Conservation (phyloP, 2,113 vertebrate genomes). For the Cinclus cinclus region DNA sequence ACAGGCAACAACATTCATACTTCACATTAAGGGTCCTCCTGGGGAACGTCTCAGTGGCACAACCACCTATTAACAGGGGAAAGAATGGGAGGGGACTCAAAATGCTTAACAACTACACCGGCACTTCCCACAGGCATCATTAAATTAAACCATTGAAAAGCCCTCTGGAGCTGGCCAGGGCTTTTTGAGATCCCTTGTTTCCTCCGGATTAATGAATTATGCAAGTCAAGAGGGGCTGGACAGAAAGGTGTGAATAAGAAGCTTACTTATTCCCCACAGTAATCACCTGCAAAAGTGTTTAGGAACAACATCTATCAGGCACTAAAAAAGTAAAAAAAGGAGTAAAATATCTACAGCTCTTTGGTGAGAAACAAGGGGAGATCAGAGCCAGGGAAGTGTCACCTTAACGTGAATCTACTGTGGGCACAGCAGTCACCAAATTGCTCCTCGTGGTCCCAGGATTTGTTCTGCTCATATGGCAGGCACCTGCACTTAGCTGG, state of each 20-base stretch:
- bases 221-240: constrained; percentile 24
- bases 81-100: constrained; percentile 18
- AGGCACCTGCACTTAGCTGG: constrained; percentile 43
- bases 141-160: constrained; percentile 15
- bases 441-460: not conserved
- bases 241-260: constrained; percentile 58
- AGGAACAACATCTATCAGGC: constrained; percentile 37
- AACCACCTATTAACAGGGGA: constrained; percentile 21
- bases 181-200: constrained; percentile 17
- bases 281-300: constrained; percentile 63
- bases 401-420: constrained; percentile 31
- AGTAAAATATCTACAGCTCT: not conserved
- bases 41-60: not conserved
- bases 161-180: not conserved
- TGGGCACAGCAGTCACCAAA: constrained; percentile 23
- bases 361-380: not conserved
- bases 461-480: constrained; percentile 60
- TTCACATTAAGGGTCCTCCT: not conserved
- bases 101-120: not conserved
- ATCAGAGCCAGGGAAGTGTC: constrained; percentile 37
- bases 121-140: not conserved
- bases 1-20: not conserved
- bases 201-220: constrained; percentile 54
- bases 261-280: constrained; percentile 39
- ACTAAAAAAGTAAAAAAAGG: not conserved